Base-by-base conservation (phyloP, 1,140 invertebrate species). In the Tigriopus japonicus region DNA sequence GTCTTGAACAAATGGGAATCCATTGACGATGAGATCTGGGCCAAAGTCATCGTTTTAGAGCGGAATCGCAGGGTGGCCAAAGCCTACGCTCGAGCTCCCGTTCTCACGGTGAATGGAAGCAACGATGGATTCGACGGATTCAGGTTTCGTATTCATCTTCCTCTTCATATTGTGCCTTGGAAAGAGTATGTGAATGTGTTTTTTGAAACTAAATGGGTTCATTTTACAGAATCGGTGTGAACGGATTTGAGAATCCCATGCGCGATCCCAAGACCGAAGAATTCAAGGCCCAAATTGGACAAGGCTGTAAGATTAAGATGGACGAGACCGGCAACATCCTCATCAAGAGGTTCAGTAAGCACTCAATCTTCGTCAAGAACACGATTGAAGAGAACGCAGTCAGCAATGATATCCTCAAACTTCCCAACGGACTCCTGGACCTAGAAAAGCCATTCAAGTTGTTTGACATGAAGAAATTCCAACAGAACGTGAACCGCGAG, bases 401-500 rank as follows among this genome's bases (percentile, higher is more conserved):
- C 67, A 86, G 86, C 63, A 80, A 82, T 65, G 89, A 94, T 70
- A 84, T 91, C 62, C 73, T 89, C 62, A 87, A 87, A 71, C 77
- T 88, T 67, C 83, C 85, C 62, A 85, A 87, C 69, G 85, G 85
- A 67, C 81, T 84, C 59, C 74, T 94, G 62, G 89, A 93, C 75
- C 80, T 82, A 66, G 87, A 92, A 68, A 93, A 92, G 76, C 59
- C 59, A 6, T 19, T 61, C n/a, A 61, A 61, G 51, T 15, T 61
- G 61, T 96, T 96, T 74, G 91, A 96, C 73, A 93, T 95, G 87
- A 91, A 89, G 73, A 93, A 92, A 72, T 96, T 95, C 74, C 86
- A 92, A 75, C 83, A 84, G 63, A 93, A 92, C 72, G 83, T 95
- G 52, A 85, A 82, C 66, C 79, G 86, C 55, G 90, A 95, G 74